Percentiles rank a stretch among this genome's conserved stretches.
Conservation (phyloP, 2,797 vertebrate genomes). For the Valencia hispanica region DNA sequence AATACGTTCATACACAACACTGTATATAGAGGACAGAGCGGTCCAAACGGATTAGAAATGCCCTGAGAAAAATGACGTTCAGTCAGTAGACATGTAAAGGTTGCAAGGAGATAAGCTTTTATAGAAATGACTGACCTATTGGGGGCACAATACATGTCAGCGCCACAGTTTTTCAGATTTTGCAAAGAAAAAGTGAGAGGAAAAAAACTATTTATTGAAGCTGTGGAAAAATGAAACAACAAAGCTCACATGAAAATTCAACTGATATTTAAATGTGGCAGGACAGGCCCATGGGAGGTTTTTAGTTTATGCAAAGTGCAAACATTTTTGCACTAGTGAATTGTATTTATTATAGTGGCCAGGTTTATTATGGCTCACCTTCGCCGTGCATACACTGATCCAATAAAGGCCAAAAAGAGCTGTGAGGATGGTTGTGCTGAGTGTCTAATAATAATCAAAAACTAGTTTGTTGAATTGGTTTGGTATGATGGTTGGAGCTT, state of each 20-base stretch:
- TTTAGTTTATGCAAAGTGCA: slow-evolving; percentile 2
- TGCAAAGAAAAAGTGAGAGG: neutral
- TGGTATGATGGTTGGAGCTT: no score
- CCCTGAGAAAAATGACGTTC: neutral
- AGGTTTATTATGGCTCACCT: neutral
- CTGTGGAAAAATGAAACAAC: neutral
- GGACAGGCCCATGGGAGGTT: slow-evolving; percentile 4
- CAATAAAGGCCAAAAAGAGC: neutral
- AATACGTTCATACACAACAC: neutral
- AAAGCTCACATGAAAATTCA: neutral
- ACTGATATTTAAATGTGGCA: neutral
- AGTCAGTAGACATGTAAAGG: neutral
- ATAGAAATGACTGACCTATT: neutral
- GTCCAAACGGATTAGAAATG: neutral
- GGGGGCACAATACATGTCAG: neutral
- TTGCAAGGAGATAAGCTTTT: neutral
- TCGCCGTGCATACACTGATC: no score
- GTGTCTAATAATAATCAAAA: neutral
- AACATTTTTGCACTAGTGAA: neutral
- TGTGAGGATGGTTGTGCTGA: neutral
- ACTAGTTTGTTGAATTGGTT: neutral
- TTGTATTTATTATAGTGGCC: neutral
- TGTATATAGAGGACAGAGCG: neutral
- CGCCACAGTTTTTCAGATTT: neutral
- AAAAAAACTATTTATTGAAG: neutral